phyloP scores from a whole-genome alignment of 2,113 vertebrate species.

The Hassar affinis region DNA sequence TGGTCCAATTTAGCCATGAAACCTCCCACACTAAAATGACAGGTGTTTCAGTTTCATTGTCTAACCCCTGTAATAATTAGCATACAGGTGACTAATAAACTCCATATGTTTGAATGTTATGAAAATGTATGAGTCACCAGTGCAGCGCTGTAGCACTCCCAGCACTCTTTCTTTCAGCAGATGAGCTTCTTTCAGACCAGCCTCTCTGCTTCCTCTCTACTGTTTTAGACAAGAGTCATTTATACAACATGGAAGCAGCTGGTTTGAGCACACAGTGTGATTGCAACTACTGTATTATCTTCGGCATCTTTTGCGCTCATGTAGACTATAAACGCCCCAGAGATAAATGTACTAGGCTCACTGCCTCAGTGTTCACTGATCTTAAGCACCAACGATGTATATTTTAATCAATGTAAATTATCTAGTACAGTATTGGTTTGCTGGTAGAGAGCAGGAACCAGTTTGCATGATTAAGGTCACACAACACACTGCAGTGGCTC shows the following conservation, averaged over 20 bases:
- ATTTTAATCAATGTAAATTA: not conserved
- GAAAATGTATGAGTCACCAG: constrained; percentile 22
- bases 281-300: constrained; percentile 36
- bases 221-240: constrained; percentile 19
- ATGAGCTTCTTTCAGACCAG: not conserved
- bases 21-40: too few species aligned
- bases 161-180: constrained; percentile 8
- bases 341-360: constrained; percentile 27
- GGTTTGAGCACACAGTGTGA: constrained; percentile 18
- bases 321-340: constrained; percentile 24
- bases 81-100: constrained; percentile 1
- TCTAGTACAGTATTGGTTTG: not conserved
- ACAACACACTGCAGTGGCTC: constrained; percentile 23
- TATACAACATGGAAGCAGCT: constrained; percentile 41
- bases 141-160: constrained; percentile 5
- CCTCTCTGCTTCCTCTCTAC: not conserved
- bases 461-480: constrained; percentile 23
- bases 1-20: too few species aligned
- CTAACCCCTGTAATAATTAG: not conserved
- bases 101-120: not conserved
- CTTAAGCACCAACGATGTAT: not conserved
- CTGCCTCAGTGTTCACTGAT: not conserved
- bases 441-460: constrained; percentile 3
- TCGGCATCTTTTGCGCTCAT: constrained; percentile 33
- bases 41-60: too few species aligned